These are phyloP conservation scores for Muntiacus muntjak DNA, from an alignment of 2,113 vertebrate genomes.

Conservation along the genomic window DNA sequence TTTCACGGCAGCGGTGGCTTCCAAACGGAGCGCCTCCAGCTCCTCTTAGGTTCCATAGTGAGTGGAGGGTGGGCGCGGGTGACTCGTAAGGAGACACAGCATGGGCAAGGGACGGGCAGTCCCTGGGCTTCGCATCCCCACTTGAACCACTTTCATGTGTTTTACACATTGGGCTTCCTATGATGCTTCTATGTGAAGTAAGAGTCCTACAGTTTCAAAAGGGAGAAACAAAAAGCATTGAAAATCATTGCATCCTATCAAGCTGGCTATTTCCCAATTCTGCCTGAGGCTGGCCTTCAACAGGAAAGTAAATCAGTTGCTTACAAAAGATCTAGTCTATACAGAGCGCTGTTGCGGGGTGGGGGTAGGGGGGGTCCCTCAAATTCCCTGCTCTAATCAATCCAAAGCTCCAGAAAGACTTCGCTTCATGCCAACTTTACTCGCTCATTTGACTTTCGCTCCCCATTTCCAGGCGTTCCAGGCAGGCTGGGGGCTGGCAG, in stretches of 20 bases:
- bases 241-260: neutral
- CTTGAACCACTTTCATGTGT: neutral
- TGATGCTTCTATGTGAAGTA: neutral
- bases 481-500: neutral
- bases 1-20: neutral
- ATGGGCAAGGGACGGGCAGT: neutral
- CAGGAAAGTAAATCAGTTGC: slow-evolving; percentile 36
- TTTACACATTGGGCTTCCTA: neutral
- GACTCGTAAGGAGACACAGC: rapidly evolving
- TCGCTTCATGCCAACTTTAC: neutral
- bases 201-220: neutral
- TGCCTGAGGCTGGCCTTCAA: slow-evolving; percentile 51
- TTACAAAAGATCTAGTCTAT: slow-evolving; percentile 35
- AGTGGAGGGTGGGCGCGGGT: neutral
- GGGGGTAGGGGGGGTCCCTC: neutral
- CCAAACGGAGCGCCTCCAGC: neutral
- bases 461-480: neutral
- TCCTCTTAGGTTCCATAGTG: neutral
- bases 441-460: neutral
- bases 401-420: slow-evolving; percentile 1
- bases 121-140: neutral
- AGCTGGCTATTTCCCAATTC: slow-evolving; percentile 44
- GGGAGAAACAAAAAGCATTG: neutral
- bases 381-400: slow-evolving; percentile 34
- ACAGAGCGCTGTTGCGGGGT: neutral